phyloP scores from a whole-genome alignment of 2,113 vertebrate genomes.

The Malaclemys terrapin region DNA sequence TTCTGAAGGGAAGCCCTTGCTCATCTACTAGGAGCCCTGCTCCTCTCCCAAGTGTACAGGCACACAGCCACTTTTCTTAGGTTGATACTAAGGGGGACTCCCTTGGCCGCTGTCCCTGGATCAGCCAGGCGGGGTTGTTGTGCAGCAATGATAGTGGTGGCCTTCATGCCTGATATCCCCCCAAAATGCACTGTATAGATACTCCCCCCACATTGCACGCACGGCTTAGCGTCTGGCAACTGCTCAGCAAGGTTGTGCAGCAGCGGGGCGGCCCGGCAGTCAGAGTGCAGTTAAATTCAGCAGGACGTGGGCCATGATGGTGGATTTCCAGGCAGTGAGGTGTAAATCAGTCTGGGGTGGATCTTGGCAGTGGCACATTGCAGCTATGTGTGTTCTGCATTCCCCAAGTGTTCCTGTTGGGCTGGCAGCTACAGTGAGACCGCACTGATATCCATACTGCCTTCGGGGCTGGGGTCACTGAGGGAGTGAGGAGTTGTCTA shows the following conservation, averaged over 20 bases:
- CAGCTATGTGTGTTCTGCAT: background rate
- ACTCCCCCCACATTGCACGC: too few species aligned
- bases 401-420: too few species aligned
- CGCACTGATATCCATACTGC: background rate
- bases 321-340: background rate
- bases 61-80: too few species aligned
- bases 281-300: background rate
- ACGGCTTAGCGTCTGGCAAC: too few species aligned
- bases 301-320: background rate
- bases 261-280: too few species aligned
- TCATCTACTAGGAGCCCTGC: too few species aligned
- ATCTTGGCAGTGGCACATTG: background rate
- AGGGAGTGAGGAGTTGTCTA: background rate
- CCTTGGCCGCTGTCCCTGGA: too few species aligned
- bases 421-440: too few species aligned
- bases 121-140: background rate
- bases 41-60: background rate
- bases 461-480: background rate
- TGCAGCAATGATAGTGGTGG: background rate
- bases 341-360: background rate
- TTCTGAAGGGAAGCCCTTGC: background rate
- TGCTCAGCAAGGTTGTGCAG: too few species aligned
- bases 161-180: too few species aligned
- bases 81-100: too few species aligned
- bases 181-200: too few species aligned